Evolutionary conservation across 2,888 invertebrate species (phyloP), one percentile per base, ranked within the genome.

Genomic region (Rotaria macrura): DNA sequence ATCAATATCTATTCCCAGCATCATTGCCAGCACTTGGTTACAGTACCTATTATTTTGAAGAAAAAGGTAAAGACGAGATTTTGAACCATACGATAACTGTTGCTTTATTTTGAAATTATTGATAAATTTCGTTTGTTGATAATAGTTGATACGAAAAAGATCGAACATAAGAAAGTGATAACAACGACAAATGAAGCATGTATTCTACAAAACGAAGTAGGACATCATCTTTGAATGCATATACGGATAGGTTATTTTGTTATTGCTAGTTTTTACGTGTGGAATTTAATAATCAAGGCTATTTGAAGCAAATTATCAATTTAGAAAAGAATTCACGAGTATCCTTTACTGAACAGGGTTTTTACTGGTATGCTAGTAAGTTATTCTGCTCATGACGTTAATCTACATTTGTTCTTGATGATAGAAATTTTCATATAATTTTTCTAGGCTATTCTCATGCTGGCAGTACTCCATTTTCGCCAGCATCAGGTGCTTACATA

Each of bases 401-500:
- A 9, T 49, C 49, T 49, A 49, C 14, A 79, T 79, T 29, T 43
- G 25, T 43, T 40, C 23, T 43, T 3, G 25, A 43, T 23, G 34
- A 2, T 34, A 79, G 40, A 79, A 79, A 43, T 79, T 38, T 43
- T 40, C 29, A 40, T 43, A 40, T 79, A 79, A 23, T 25, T 40
- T 79, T 79, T 79, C 43, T 43, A 79, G 79, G 40, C 43, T 43
- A 79, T 79, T 23, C 79, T 40, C 3, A 79, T 23, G 79, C 5
- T 43, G 23, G 43, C 0, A 79, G 6, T 40, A 25, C 79, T 40
- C 40, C 40, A 43, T 43, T 40, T 79, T 25, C 40, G 3, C 92
- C 95, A 87, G 94, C 96, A 0, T 96, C 97, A 0, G 98, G 98
- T 0, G 97, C 97, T 0, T 98, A 99, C 89, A 94, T 97, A 55